Base-by-base conservation (phyloP, 2,113 vertebrate species). In the Cichladusa arquata region DNA sequence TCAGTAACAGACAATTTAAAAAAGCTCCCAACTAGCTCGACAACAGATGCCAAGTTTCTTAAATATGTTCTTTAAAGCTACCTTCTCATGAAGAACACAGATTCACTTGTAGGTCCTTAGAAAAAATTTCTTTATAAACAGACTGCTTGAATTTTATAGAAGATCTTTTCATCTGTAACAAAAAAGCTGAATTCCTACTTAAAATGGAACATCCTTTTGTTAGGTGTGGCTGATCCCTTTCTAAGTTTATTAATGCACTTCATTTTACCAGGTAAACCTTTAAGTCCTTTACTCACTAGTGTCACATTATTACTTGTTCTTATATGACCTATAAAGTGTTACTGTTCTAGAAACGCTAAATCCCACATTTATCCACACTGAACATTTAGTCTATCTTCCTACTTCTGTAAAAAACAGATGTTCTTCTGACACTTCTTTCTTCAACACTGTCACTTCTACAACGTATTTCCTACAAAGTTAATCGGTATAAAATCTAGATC, bases 401-500 rank as follows among this genome's bases (percentile, higher is more conserved):
- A 93, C 56, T 86, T 73, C 2, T 34, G 54, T 86, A 80, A 56
- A 91, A 64, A 93, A 62, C 26, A 48, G 67, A 70, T 62, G 73
- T 61, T 90, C 76, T 65, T 25, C 77, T 38, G 71, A 76, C 36
- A 88, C 64, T 22, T 89, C 71, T 47, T 71, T 61, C 86, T 92
- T 93, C 76, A 81, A 80, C 88, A 95, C 72, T 33, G 36, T 34
- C 92, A 94, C 47, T 0, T 44, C 96, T 94, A 95, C 92, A 64
- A 65, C 1, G 0, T 62, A 78, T 77, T 79, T 87, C 89, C 93
- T 93, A 95, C 95, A 90, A 88, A 94, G 83, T 73, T 94, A 51
- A 86, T 66, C 18, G 7, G 88, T 94, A 94, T 92, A 91, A 94
- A 96, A 93, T 93, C 91, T 94, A 67, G 84, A 96, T 91, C 88